Percentiles rank a stretch among this genome's conserved stretches.
phyloP scores from a whole-genome alignment of 2,888 invertebrate genomes.

The Danaus chrysippus region DNA sequence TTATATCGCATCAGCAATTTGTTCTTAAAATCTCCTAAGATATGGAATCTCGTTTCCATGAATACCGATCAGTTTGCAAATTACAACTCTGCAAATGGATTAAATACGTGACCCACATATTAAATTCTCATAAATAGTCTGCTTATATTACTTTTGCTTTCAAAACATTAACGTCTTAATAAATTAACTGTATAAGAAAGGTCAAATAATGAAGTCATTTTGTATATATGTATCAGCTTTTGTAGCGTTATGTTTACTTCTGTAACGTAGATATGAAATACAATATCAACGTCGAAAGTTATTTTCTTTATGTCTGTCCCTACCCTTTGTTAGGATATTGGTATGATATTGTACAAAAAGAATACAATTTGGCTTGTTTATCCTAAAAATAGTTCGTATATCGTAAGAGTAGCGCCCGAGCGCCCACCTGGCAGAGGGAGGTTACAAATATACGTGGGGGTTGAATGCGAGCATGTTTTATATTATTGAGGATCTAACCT shows the following conservation, averaged over 20 bases:
- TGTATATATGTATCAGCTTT: not conserved
- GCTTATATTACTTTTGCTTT: too few species aligned
- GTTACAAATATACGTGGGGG: slow-evolving; percentile 53
- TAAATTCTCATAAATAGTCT: too few species aligned
- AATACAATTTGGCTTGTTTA: slow-evolving; percentile 24
- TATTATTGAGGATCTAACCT: slow-evolving; percentile 68
- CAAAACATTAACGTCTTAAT: too few species aligned
- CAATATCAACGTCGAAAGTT: slow-evolving; percentile 22
- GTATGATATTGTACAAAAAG: slow-evolving; percentile 32
- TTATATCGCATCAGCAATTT: slow-evolving; percentile 39
- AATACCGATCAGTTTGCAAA: slow-evolving; percentile 11
- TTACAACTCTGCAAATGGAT: not conserved
- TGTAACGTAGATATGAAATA: slow-evolving; percentile 16
- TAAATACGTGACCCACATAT: not conserved
- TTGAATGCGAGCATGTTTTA: slow-evolving; percentile 66
- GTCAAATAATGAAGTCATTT: not conserved
- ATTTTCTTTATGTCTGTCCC: slow-evolving; percentile 30
- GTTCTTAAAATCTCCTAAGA: slow-evolving; percentile 29
- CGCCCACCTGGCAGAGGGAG: slow-evolving; percentile 45
- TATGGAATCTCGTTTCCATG: slow-evolving; percentile 18
- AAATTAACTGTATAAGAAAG: too few species aligned
- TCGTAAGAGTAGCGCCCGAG: slow-evolving; percentile 36
- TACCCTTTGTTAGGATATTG: slow-evolving; percentile 34
- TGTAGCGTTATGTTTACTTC: not conserved
- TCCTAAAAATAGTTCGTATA: slow-evolving; percentile 33